Evolutionary conservation across 1,140 invertebrate genomes (phyloP).

Genomic region (Hypothenemus hampei): DNA sequence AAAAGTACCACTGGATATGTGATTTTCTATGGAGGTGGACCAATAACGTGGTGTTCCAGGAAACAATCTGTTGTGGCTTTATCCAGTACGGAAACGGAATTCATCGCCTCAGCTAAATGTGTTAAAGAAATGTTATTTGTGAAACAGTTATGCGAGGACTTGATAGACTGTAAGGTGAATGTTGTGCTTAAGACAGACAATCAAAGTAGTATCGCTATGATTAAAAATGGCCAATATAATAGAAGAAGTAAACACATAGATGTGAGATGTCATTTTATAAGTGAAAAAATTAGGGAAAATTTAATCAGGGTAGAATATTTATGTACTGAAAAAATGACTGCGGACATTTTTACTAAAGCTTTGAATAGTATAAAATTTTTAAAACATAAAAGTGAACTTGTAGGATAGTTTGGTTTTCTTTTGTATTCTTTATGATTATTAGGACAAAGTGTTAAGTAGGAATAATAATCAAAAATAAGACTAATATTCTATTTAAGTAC

Average conservation of each 20-base stretch:
- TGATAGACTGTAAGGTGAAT: not conserved
- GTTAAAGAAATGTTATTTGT: not conserved
- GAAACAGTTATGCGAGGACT: not conserved
- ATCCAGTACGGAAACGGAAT: not conserved
- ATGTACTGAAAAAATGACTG: not conserved
- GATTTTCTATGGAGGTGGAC: no score
- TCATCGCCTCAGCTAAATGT: not conserved
- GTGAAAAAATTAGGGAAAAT: not conserved
- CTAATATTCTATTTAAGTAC: no score
- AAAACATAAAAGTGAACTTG: no score
- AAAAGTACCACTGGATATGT: no score
- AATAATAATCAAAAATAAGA: no score
- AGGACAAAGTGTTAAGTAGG: no score
- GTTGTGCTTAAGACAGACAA: not conserved
- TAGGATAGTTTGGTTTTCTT: no score
- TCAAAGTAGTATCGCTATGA: not conserved
- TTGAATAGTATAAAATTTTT: not conserved
- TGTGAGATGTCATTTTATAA: not conserved
- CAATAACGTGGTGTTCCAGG: no score
- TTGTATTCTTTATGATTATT: no score
- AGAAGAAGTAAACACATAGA: not conserved
- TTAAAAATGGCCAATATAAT: not conserved
- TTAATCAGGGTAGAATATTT: not conserved
- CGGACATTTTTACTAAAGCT: not conserved
- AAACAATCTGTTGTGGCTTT: not conserved